Evolutionary conservation across 2,113 vertebrate genomes (phyloP), one percentile per base, ranked within the genome.

Genomic region (Parus major): DNA sequence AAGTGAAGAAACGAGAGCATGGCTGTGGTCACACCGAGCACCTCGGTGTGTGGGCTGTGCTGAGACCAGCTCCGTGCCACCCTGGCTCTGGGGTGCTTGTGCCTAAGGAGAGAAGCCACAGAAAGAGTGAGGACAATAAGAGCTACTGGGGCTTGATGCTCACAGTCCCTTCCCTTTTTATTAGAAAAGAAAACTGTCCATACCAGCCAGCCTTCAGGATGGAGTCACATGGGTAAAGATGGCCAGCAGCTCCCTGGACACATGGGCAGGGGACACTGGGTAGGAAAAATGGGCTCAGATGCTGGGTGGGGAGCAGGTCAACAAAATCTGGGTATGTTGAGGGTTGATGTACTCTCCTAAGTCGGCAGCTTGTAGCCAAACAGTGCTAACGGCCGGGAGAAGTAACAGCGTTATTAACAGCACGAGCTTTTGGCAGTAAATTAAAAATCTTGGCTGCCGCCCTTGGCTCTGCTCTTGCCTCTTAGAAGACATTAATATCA

Each of bases 401-500:
- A 96, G 94, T 76, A 94, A 88, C 92, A 11, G 88, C 14, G 2
- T 82, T 94, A 95, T 92, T 96, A 97, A 92, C 94, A 84, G 96
- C 46, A 39, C 28, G 18, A 90, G 96, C 93, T 95, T 92, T 77
- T 96, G 95, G 93, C 95, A 96, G 92, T 97, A 95, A 97, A 97
- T 97, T 97, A 97, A 96, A 96, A 93, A 92, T 83, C 96, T 91
- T 96, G 96, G 96, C 97, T 97, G 96, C 93, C 19, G 64, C 96
- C 96, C 94, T 95, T 97, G 96, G 95, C 94, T 91, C 88, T 64
- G 84, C 90, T 92, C 88, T 93, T 80, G 95, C 95, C 96, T 97
- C 97, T 96, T 93, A 94, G 94, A 96, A 96, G 96, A 85, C 95
- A 97, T 97, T 97, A 97, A 97, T 97, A 97, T 97, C 97, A 65